These are phyloP conservation scores for Eremobia ochroleuca DNA, from an alignment of 2,888 invertebrate species.

Conservation along the genomic window DNA sequence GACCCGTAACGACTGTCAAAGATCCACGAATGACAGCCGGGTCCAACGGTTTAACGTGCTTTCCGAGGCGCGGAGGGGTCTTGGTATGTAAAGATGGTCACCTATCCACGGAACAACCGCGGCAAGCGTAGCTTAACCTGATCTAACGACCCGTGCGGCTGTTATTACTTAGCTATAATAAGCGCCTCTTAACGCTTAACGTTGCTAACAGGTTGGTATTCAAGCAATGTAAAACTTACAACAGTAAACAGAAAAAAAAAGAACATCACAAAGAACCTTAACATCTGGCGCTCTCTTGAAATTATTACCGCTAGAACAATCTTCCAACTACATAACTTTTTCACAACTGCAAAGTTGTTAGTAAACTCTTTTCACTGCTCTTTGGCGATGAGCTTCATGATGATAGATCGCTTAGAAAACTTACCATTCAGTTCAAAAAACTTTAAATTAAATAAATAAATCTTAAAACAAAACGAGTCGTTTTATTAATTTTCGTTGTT, in stretches of 20 bases:
- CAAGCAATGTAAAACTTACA: neutral
- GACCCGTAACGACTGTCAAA: too few species aligned
- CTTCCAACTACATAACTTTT: neutral
- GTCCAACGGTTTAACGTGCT: too few species aligned
- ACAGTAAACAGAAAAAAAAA: neutral
- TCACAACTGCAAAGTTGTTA: neutral
- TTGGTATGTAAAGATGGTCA: too few species aligned
- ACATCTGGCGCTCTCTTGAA: neutral
- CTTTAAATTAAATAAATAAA: constrained; percentile 33
- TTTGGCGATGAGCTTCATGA: neutral
- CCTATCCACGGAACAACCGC: too few species aligned
- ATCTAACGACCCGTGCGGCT: too few species aligned
- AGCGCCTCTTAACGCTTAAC: too few species aligned
- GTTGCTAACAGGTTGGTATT: neutral
- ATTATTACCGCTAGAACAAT: neutral
- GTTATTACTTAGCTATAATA: too few species aligned
- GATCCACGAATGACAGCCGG: too few species aligned
- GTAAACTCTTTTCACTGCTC: neutral
- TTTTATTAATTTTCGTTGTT: neutral
- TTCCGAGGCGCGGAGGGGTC: too few species aligned
- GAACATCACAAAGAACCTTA: neutral
- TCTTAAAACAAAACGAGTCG: neutral
- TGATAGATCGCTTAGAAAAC: constrained; percentile 16
- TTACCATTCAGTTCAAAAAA: neutral
- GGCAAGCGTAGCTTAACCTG: too few species aligned